Percentiles rank a stretch among this genome's conserved stretches.
These are phyloP conservation scores for Scrobipalpa atriplicella DNA, from an alignment of 2,888 invertebrate species.

Conservation along the genomic window DNA sequence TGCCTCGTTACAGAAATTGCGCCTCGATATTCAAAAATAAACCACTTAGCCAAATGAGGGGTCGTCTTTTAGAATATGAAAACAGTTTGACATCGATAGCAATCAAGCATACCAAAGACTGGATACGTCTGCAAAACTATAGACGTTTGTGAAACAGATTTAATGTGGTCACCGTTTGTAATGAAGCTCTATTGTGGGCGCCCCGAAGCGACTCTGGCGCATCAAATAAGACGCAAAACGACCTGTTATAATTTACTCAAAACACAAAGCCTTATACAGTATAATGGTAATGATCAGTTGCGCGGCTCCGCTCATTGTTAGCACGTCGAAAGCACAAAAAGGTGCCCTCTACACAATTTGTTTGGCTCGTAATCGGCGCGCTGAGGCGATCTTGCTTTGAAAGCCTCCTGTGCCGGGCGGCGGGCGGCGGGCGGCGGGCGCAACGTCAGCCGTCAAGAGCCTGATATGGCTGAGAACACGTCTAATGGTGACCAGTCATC, in stretches of 20 bases:
- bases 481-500: slow-evolving; percentile 74
- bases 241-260: slow-evolving; percentile 82
- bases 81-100: slow-evolving; percentile 48
- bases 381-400: slow-evolving; percentile 55
- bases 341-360: slow-evolving; percentile 74
- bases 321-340: slow-evolving; percentile 76
- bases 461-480: slow-evolving; percentile 63
- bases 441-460: slow-evolving; percentile 49
- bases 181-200: slow-evolving; percentile 70
- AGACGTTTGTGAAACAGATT: slow-evolving; percentile 57
- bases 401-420: slow-evolving; percentile 58
- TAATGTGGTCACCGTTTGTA: slow-evolving; percentile 76
- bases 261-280: slow-evolving; percentile 80
- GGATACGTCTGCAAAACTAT: slow-evolving; percentile 51
- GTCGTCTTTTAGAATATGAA: slow-evolving; percentile 36
- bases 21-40: slow-evolving; percentile 49
- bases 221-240: slow-evolving; percentile 72
- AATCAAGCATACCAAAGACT: slow-evolving; percentile 47
- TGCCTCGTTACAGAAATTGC: slow-evolving; percentile 55
- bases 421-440: not conserved
- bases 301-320: slow-evolving; percentile 75
- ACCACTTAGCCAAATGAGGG: slow-evolving; percentile 36
- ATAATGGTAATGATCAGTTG: slow-evolving; percentile 82
- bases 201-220: slow-evolving; percentile 55
- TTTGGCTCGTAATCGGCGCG: slow-evolving; percentile 73